phyloP scores from a whole-genome alignment of 2,797 vertebrate genomes.

The Lophotriccus pileatus region DNA sequence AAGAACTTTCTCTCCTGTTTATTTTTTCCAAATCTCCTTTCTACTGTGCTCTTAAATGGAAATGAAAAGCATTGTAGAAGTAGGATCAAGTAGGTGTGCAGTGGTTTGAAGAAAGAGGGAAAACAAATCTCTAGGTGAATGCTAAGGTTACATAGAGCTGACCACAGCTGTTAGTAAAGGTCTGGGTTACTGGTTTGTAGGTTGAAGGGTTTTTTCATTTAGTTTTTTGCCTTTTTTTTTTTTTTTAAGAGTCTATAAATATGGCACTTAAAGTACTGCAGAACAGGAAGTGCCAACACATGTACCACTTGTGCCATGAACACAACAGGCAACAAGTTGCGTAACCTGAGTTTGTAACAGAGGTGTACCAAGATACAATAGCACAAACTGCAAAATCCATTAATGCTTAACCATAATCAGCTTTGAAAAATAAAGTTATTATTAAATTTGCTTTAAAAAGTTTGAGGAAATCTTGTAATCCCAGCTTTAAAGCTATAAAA shows the following conservation, averaged over 20 bases:
- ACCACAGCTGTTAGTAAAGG: background rate
- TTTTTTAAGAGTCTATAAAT: background rate
- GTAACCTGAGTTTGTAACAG: background rate
- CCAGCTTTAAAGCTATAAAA: background rate
- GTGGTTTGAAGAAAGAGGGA: background rate
- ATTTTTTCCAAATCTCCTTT: background rate
- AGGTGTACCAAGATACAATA: rapidly evolving
- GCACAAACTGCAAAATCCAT: background rate
- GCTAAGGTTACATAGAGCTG: background rate
- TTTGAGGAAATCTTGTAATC: background rate
- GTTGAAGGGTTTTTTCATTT: background rate
- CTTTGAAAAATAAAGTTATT: background rate
- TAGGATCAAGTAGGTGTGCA: background rate
- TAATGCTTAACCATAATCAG: background rate
- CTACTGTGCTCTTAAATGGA: background rate
- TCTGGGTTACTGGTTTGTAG: background rate
- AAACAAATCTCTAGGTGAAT: background rate
- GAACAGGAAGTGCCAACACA: background rate
- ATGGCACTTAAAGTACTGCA: background rate
- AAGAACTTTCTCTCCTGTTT: background rate
- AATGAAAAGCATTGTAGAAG: background rate
- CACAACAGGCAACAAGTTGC: background rate
- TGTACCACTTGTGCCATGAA: background rate
- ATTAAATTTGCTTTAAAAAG: background rate
- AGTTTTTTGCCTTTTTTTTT: background rate